A percentile compares a stretch with the other conserved stretches of the same genome.
Evolutionary conservation across 2,113 vertebrate genomes (phyloP).

Genomic region (Ceyx melanurus): DNA sequence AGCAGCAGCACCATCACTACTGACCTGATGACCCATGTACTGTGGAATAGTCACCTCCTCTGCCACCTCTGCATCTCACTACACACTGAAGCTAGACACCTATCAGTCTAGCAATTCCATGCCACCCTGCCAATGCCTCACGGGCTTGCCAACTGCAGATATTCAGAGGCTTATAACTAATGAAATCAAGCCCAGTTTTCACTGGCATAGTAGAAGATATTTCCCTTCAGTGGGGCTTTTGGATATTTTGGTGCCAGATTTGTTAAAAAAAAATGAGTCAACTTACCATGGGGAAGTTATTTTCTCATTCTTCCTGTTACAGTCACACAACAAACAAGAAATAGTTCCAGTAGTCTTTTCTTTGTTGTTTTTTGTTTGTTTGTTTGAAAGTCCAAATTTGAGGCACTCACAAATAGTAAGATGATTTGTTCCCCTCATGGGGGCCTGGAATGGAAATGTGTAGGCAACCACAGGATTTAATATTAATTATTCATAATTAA

Average conservation of each 20-base stretch:
- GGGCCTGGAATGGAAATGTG: not conserved
- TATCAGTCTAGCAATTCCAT: not conserved
- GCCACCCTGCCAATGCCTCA: accelerated
- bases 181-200: not conserved
- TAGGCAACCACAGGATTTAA: not conserved
- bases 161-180: not conserved
- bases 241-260: not conserved
- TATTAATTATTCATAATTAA: too few species aligned
- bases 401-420: not conserved
- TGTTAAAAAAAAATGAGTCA: not conserved
- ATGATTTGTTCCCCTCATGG: not conserved
- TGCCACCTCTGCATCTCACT: not conserved
- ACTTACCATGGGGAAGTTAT: not conserved
- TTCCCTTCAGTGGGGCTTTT: not conserved
- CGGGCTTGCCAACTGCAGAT: not conserved
- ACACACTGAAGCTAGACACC: not conserved
- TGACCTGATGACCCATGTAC: not conserved
- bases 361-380: not conserved
- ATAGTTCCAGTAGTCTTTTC: not conserved
- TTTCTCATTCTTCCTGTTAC: not conserved
- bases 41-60: not conserved
- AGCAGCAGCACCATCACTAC: not conserved
- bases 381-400: not conserved
- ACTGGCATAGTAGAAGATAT: not conserved
- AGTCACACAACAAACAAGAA: not conserved